Evolutionary conservation across 2,113 vertebrate species (phyloP), one percentile per base, ranked within the genome.

Genomic region (Melanerpes formicivorus): DNA sequence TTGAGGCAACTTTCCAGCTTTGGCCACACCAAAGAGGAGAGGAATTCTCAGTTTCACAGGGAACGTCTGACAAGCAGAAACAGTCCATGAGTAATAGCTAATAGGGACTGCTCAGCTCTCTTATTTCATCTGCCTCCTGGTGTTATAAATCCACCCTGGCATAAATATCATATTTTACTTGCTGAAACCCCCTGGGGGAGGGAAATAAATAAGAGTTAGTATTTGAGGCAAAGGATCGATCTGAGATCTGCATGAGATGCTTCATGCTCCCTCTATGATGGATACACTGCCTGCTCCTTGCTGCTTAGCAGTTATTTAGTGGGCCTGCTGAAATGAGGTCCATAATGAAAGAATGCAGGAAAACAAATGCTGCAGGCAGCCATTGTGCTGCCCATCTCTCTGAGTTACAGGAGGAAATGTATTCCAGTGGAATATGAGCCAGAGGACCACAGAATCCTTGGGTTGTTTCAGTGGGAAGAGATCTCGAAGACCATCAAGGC

Each of bases 201-300:
- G 10, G 65, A 95, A 96, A 97, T 95, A 95, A 96, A 96, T 95
- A 96, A 96, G 96, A 95, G 93, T 75, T 85, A 92, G 27, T 90
- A 91, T 92, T 95, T 91, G 48, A 83, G 26, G 60, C 40, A 87
- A 95, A 90, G 48, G 48, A 94, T 93, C 7, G 5, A 97, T 95
- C 89, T 65, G 72, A 90, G 40, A 90, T 93, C 92, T 95, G 60
- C 84, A 63, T 89, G 78, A 94, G 95, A 87, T 59, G 21, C 69
- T 91, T 83, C 54, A 9, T 75, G 88, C 93, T 95, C 71, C 60
- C 30, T 23, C 30, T 59, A 58, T 96, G 95, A 96, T 88, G 26
- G 60, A 95, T 96, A 87, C 48, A 94, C 42, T 83, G 40, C 37
- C 62, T 83, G 54, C 71, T 73, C 56, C 78, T 82, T 62, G 17